Percentiles rank a stretch among this genome's conserved stretches.
Evolutionary conservation across 2,113 vertebrate genomes (phyloP).

Genomic region (Formicarius rufipectus): DNA sequence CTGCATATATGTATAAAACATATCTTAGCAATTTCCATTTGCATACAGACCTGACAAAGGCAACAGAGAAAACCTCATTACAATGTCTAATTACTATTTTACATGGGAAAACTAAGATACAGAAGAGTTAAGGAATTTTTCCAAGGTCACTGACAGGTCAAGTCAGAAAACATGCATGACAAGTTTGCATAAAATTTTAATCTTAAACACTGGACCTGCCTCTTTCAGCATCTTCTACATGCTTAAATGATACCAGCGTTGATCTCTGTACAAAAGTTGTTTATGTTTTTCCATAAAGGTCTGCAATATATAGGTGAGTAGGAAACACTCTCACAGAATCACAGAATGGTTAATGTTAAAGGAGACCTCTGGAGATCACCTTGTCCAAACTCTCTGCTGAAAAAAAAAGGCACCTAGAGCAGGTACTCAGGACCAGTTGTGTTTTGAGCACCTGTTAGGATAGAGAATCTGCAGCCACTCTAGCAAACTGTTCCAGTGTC

Average conservation of each 20-base stretch:
- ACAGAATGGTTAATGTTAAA: background rate
- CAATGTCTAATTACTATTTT: background rate
- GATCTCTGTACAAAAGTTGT: background rate
- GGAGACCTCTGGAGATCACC: background rate
- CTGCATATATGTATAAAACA: background rate
- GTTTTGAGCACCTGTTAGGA: background rate
- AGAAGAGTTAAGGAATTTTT: background rate
- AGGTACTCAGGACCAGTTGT: background rate
- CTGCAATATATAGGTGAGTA: background rate
- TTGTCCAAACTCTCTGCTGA: background rate
- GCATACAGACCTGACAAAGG: background rate
- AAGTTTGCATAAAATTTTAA: background rate
- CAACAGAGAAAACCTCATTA: background rate
- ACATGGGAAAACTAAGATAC: background rate
- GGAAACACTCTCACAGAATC: background rate
- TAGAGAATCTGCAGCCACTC: background rate
- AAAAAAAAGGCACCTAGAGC: background rate
- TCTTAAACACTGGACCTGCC: background rate
- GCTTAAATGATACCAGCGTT: background rate
- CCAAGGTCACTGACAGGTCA: background rate
- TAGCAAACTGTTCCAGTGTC: background rate
- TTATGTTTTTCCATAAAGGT: background rate
- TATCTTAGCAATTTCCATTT: background rate
- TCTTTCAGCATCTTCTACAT: background rate
- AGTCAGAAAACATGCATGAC: background rate